Base-by-base conservation (phyloP, 2,888 invertebrate genomes). In the Dendrolimus houi region DNA sequence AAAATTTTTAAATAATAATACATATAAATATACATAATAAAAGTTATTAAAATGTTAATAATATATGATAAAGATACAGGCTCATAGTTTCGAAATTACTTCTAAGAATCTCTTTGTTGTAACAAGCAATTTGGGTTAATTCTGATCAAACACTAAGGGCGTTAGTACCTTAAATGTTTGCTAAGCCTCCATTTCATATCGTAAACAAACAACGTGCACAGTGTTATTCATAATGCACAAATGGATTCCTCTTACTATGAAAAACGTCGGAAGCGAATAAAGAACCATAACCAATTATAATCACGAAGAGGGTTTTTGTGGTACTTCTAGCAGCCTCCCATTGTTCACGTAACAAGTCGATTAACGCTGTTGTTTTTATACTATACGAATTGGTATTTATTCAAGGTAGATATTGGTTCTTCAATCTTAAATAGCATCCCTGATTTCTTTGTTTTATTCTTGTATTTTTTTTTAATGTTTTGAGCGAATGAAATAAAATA, bases 271-370 rank as follows among this genome's bases (percentile, higher is more conserved):
- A 47, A 47, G 47, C 47, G 12, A 10, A 10, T 47, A 47, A 29
- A 29, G 29, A 29, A 29, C 29, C 9, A 65, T 64, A 62, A 62
- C 63, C 66, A 64, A 67, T 62, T 61, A 63, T 63, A 63, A 66
- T 70, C 59, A 66, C 66, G 60, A 64, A 63, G 59, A 62, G 70
- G 66, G 62, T 63, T 73, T 74, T 73, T 71, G 70, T 72, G 68
- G 66, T 74, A 70, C 72, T 68, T 74, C 69, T 69, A 70, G 71
- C 66, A 67, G 63, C 61, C 60, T 66, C 67, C 71, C 65, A 81
- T 83, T 85, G 82, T 86, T 81, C 69, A 59, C 62, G 64, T 71
- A 71, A 69, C 65, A 59, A 66, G 58, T 53, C 58, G 63, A 62
- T 68, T 67, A 71, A 62, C 65, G 68, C 65, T 67, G 63, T 64